Evolutionary conservation across 2,797 vertebrate genomes (phyloP).

Genomic region (Gallirallus australis): DNA sequence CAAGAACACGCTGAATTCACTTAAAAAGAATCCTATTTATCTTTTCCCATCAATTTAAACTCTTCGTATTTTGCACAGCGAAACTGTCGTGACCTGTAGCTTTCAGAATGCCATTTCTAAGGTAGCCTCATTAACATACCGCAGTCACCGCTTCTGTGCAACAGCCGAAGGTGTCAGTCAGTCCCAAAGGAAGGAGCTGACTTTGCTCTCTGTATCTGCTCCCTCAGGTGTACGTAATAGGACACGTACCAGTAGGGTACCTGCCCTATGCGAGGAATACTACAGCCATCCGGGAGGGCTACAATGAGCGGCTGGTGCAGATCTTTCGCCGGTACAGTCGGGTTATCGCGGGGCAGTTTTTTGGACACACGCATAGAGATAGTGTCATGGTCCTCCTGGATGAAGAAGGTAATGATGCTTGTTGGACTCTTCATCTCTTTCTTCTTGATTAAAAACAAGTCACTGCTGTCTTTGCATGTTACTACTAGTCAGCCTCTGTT

Average conservation of each 20-base stretch:
- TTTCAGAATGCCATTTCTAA: not conserved
- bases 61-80: not conserved
- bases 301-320: slow-evolving; percentile 88
- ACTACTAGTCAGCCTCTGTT: not conserved
- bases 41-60: not conserved
- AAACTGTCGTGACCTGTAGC: not conserved
- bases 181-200: slow-evolving; percentile 19
- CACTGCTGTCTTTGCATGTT: not conserved
- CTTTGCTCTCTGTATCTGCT: slow-evolving; percentile 29
- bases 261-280: slow-evolving; percentile 81
- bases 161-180: not conserved
- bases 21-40: not conserved
- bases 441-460: not conserved
- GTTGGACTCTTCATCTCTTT: not conserved
- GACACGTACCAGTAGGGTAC: slow-evolving; percentile 92
- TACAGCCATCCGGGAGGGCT: slow-evolving; percentile 81
- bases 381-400: slow-evolving; percentile 93
- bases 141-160: not conserved
- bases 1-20: not conserved
- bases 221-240: slow-evolving; percentile 90
- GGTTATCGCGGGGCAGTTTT: slow-evolving; percentile 91
- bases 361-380: slow-evolving; percentile 94
- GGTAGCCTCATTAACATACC: not conserved
- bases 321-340: slow-evolving; percentile 88
- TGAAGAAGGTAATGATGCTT: slow-evolving; percentile 80